Base-by-base conservation (phyloP, 1,140 invertebrate genomes). In the Drosophila sulfurigaster region DNA sequence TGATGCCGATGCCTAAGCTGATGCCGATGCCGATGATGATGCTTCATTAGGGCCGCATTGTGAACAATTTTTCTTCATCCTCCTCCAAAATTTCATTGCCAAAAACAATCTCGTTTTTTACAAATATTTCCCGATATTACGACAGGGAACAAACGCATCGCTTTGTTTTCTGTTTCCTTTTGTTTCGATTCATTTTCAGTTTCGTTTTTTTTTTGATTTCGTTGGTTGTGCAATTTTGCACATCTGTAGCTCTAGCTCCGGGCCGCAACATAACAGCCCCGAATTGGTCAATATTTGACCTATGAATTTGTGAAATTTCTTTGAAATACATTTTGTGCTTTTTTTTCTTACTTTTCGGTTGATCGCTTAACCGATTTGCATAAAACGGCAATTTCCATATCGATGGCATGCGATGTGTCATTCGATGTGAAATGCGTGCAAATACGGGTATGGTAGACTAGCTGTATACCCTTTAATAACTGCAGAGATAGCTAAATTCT, bases 331-430 rank as follows among this genome's bases (percentile, higher is more conserved):
- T 62, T 62, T 35, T 11, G 35, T 60, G 30, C 46, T 28, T 25
- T 59, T 30, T 59, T 56, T 70, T 43, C 1, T 56, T 30, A 28
- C 20, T 35, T 3, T 41, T 20, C n/a, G 10, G 16, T 28, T 35
- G 32, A 54, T 41, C 49, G 46, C 20, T 51, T 10, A 38, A 28
- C 35, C 32, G 66, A 88, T 87, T 87, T 82, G 83, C 82, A 87
- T 87, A 87, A 87, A 87, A 82, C 71, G 80, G 46, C 76, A 66
- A 71, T 86, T 75, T 75, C 48, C 38, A 72, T 75, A 70, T 64
- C 43, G 30, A 69, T 46, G 20, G 70, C 64, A 63, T 54, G 43
- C 30, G 64, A 51, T 63, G 49, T 62, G 56, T 62, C 66, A 62
- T 74, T 38, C 35, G 25, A 10, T 30, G 43, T 10, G 8, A 48